Evolutionary conservation across 2,888 invertebrate species (phyloP).

Genomic region (Zonitis immaculata): DNA sequence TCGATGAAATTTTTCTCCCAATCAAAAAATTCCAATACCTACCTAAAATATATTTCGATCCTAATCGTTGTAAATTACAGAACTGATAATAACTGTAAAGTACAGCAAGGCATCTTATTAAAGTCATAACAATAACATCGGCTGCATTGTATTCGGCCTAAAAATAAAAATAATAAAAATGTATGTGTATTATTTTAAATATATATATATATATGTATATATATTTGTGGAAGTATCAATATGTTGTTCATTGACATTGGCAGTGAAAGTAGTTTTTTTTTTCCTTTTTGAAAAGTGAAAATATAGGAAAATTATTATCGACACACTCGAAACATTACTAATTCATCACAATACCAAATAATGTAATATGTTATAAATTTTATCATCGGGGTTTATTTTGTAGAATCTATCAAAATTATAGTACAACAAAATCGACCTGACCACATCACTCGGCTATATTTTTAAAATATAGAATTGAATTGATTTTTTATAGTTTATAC

Average conservation of each 20-base stretch:
- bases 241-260: slow-evolving; percentile 21
- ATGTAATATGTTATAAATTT: neutral
- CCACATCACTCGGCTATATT: no score
- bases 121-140: slow-evolving; percentile 84
- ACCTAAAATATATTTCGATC: slow-evolving; percentile 78
- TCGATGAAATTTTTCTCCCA: no score
- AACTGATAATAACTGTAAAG: slow-evolving; percentile 91
- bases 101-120: slow-evolving; percentile 82
- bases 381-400: neutral
- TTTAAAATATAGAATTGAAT: no score
- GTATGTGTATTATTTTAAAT: no score
- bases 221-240: no score
- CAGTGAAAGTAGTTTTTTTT: slow-evolving; percentile 15
- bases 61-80: slow-evolving; percentile 78
- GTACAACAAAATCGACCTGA: no score
- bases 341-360: neutral
- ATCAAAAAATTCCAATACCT: no score
- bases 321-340: no score
- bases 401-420: no score
- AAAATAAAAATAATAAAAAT: no score
- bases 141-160: slow-evolving; percentile 72
- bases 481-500: no score
- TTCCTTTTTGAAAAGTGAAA: slow-evolving; percentile 1
- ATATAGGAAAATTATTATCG: neutral
- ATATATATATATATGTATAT: no score